Evolutionary conservation across 2,797 vertebrate genomes (phyloP).

Genomic region (Peromyscus melanophrys): DNA sequence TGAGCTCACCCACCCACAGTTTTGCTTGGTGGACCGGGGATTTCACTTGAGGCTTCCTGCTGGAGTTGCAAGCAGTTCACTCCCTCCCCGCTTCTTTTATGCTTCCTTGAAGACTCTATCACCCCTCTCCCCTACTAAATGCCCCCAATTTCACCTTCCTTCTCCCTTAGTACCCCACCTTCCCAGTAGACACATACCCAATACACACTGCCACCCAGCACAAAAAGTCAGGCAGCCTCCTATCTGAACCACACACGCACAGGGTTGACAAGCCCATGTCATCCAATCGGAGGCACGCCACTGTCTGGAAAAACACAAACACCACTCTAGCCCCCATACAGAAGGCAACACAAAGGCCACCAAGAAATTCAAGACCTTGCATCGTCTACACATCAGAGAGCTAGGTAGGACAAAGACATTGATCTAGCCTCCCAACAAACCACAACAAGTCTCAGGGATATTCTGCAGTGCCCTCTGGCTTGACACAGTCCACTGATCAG

Average conservation of each 20-base stretch:
- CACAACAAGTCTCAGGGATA: slow-evolving; percentile 64
- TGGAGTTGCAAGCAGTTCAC: not conserved
- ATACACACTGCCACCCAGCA: slow-evolving; percentile 7
- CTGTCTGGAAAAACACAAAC: slow-evolving; percentile 72
- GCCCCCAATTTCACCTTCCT: not conserved
- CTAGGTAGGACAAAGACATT: slow-evolving; percentile 82
- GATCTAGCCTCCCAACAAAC: slow-evolving; percentile 51
- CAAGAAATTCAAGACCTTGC: slow-evolving; percentile 60
- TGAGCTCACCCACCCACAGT: slow-evolving; percentile 73
- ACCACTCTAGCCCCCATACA: slow-evolving; percentile 53
- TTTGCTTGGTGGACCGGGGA: slow-evolving; percentile 29
- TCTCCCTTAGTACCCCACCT: not conserved
- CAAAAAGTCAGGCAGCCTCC: slow-evolving; percentile 54
- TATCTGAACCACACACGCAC: slow-evolving; percentile 68
- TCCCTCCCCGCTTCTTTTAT: slow-evolving; percentile 51
- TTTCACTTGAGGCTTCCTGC: slow-evolving; percentile 40
- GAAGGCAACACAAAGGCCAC: slow-evolving; percentile 70
- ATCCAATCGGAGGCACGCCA: slow-evolving; percentile 71
- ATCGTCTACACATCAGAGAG: not conserved
- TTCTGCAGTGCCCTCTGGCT: slow-evolving; percentile 87
- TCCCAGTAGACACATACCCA: not conserved
- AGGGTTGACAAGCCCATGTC: slow-evolving; percentile 79
- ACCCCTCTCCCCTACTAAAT: not conserved
- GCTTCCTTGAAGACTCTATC: slow-evolving; percentile 40
- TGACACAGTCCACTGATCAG: slow-evolving; percentile 77